phyloP scores from a whole-genome alignment of 1,140 invertebrate genomes.

The Vanessa atalanta region DNA sequence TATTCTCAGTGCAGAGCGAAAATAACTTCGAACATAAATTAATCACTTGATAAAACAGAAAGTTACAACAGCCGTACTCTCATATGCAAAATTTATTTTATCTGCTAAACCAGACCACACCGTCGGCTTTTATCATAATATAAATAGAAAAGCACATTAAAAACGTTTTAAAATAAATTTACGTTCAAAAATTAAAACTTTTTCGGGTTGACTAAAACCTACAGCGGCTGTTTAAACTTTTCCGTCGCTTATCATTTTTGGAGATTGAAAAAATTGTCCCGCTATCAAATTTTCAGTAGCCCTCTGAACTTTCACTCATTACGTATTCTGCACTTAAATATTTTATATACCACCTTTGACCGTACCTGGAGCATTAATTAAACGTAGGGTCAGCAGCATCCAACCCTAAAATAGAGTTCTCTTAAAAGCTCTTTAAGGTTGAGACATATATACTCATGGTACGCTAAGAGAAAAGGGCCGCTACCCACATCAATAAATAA shows the following conservation, averaged over 20 bases:
- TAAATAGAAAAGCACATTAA: neutral
- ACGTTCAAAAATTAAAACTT: neutral
- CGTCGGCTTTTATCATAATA: neutral
- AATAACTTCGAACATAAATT: too few relatives aligned
- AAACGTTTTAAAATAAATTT: neutral
- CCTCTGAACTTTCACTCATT: slow-evolving; percentile 23
- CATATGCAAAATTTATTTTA: too few relatives aligned
- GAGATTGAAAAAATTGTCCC: slow-evolving; percentile 6
- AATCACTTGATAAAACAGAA: too few relatives aligned
- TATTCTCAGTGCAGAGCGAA: too few relatives aligned
- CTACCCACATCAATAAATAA: slow-evolving; percentile 38
- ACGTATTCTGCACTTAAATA: slow-evolving; percentile 29
- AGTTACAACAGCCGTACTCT: too few relatives aligned
- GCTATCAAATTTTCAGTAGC: slow-evolving; percentile 22
- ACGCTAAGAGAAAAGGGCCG: slow-evolving; percentile 33
- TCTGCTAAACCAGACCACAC: too few relatives aligned
- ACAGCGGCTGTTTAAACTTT: slow-evolving; percentile 1
- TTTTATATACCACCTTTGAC: slow-evolving; percentile 24
- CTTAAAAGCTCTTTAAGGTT: slow-evolving; percentile 42
- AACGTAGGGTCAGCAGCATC: slow-evolving; percentile 34
- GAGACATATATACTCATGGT: slow-evolving; percentile 33
- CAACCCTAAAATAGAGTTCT: slow-evolving; percentile 36
- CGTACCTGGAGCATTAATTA: slow-evolving; percentile 41
- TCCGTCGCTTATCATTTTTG: neutral
- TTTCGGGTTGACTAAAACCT: neutral